A percentile compares a stretch with the other conserved stretches of the same genome.
Conservation (phyloP, 2,888 invertebrate genomes). For the Meiosimyza decipiens region DNA sequence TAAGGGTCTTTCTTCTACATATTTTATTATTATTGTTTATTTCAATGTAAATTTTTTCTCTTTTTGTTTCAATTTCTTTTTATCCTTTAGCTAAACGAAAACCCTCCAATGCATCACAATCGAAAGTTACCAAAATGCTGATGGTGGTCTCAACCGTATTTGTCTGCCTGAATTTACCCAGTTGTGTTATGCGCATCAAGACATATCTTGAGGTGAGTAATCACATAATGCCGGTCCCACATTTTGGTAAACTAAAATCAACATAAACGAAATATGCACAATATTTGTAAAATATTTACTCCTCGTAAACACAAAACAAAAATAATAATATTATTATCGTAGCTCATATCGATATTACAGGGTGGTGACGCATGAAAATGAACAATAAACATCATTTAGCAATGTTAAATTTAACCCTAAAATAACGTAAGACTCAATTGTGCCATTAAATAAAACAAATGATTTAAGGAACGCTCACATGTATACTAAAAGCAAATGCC, state of each 20-base stretch:
- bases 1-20: background rate
- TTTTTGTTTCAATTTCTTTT: constrained; percentile 19
- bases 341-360: background rate
- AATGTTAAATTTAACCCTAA: too few species aligned
- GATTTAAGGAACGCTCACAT: too few species aligned
- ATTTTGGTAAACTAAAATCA: too few species aligned
- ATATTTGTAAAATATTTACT: background rate
- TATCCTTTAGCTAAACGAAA: constrained; percentile 53
- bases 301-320: background rate
- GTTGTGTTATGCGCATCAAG: constrained; percentile 76
- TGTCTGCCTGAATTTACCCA: constrained; percentile 81
- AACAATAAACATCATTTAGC: too few species aligned
- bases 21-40: too few species aligned
- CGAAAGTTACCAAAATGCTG: constrained; percentile 83
- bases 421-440: too few species aligned
- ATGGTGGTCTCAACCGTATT: constrained; percentile 84
- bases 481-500: too few species aligned
- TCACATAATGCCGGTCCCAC: background rate
- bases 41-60: background rate
- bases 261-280: background rate
- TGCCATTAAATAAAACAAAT: too few species aligned
- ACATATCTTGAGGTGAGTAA: constrained; percentile 71
- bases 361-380: background rate
- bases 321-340: background rate
- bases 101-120: constrained; percentile 70